phyloP scores from a whole-genome alignment of 2,113 vertebrate genomes.

The Anser brachyrhynchus region DNA sequence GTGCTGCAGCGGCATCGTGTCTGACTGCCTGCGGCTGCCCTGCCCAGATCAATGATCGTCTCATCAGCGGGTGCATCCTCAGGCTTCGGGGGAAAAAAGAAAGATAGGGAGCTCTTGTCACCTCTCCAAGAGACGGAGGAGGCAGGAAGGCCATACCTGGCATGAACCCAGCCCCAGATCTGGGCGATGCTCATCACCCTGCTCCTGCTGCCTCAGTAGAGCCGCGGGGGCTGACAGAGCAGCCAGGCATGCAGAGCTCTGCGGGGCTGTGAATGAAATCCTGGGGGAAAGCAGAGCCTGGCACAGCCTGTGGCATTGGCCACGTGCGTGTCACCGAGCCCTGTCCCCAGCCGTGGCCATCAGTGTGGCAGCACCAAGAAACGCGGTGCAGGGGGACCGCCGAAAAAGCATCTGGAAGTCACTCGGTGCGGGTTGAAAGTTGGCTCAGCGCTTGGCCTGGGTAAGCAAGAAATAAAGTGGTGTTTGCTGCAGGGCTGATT shows the following conservation, averaged over 20 bases:
- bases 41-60: neutral
- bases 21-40: rapidly evolving
- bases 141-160: neutral
- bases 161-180: neutral
- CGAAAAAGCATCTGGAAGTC: neutral
- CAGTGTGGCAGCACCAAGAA: neutral
- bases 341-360: neutral
- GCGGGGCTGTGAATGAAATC: neutral
- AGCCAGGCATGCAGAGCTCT: neutral
- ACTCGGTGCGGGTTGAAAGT: neutral
- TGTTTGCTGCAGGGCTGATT: conserved; percentile 7
- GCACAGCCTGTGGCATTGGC: rapidly evolving
- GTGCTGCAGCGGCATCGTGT: rapidly evolving
- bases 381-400: neutral
- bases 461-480: neutral
- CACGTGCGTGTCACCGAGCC: rapidly evolving
- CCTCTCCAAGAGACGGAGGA: neutral
- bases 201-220: neutral
- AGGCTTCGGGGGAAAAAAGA: neutral
- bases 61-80: neutral
- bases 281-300: neutral
- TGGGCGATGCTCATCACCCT: rapidly evolving
- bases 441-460: neutral
- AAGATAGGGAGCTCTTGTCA: neutral
- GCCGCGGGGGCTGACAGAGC: too few species aligned